These are phyloP conservation scores for Nesogale talazaci DNA, from an alignment of 2,113 vertebrate genomes.

Conservation along the genomic window DNA sequence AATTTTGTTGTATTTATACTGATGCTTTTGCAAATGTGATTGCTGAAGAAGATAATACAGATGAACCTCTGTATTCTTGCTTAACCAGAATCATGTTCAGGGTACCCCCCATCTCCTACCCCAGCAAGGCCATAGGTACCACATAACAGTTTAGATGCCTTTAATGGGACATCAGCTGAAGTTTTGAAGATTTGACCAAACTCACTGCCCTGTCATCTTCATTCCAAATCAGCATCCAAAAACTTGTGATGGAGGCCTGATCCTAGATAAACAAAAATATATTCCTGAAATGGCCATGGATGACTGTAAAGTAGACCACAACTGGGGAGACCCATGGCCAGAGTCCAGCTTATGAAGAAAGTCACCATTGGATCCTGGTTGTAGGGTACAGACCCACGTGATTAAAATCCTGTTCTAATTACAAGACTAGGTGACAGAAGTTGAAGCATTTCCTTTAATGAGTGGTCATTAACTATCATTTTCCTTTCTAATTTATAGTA, in stretches of 20 bases:
- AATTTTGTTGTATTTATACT: too few species aligned
- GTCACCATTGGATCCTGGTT: too few species aligned
- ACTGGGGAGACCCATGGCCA: neutral
- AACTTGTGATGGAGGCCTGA: fast-evolving
- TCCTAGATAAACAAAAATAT: neutral
- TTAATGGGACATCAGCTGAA: neutral
- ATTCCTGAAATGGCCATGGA: neutral
- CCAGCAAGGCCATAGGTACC: neutral
- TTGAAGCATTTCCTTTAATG: neutral
- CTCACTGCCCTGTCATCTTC: too few species aligned
- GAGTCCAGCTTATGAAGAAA: neutral
- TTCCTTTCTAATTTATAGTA: neutral
- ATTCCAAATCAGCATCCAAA: neutral
- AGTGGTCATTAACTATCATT: neutral
- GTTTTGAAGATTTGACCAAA: neutral
- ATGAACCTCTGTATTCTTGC: too few species aligned
- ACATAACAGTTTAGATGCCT: neutral
- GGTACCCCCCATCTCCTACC: neutral
- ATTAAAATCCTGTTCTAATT: neutral
- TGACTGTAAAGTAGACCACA: neutral
- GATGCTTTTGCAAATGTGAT: neutral
- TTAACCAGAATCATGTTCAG: neutral
- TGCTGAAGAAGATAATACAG: neutral
- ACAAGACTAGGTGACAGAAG: neutral
- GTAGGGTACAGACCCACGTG: too few species aligned